phyloP scores from a whole-genome alignment of 92 coral and sea anemone genomes.

The Heliopora coerulea region DNA sequence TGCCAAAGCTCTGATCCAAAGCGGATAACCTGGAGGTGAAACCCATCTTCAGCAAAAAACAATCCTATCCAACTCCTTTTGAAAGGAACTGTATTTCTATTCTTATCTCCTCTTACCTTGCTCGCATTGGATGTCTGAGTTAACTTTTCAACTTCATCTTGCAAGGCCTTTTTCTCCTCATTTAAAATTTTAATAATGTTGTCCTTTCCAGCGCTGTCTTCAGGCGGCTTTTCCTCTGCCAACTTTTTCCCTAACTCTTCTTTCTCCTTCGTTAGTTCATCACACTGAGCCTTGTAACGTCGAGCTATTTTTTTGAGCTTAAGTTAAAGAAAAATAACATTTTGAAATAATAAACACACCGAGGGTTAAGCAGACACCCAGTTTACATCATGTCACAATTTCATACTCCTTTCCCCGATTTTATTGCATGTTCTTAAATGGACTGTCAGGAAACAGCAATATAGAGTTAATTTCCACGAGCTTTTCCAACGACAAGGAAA shows the following conservation, averaged over 20 bases:
- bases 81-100: too few species aligned
- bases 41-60: too few species aligned
- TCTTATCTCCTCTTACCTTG: conserved; percentile 53
- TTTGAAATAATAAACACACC: not conserved
- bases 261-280: conserved; percentile 64
- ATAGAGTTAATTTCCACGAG: too few species aligned
- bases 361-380: too few species aligned
- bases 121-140: conserved; percentile 66
- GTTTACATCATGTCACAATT: too few species aligned
- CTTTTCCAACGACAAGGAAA: too few species aligned
- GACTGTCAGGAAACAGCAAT: too few species aligned
- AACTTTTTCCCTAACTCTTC: conserved; percentile 66
- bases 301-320: conserved; percentile 94
- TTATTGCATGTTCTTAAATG: too few species aligned
- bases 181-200: conserved; percentile 65
- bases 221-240: conserved; percentile 53
- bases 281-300: conserved; percentile 85
- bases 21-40: too few species aligned
- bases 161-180: conserved; percentile 60
- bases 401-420: too few species aligned
- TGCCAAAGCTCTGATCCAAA: too few species aligned
- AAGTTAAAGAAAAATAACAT: not conserved
- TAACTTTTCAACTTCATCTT: conserved; percentile 68
- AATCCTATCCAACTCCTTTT: too few species aligned
- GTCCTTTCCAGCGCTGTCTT: conserved; percentile 51